Percentiles rank a stretch among this genome's conserved stretches.
Conservation (phyloP, 2,113 vertebrate genomes). For the Bolborhynchus lineola region DNA sequence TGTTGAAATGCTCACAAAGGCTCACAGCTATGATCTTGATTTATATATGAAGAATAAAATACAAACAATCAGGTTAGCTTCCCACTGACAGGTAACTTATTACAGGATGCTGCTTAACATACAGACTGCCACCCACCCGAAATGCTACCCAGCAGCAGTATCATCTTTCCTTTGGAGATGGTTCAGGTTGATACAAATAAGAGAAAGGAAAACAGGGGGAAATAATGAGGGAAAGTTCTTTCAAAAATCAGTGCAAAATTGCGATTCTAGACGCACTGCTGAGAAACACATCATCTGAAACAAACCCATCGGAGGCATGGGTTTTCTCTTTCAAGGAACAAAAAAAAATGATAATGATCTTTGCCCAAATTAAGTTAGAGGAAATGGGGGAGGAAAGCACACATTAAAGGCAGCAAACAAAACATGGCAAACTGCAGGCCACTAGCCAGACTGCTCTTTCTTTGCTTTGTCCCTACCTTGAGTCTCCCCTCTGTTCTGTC, state of each 20-base stretch:
- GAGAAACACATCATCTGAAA: not conserved
- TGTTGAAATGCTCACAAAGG: not conserved
- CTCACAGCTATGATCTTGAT: slow-evolving; percentile 1
- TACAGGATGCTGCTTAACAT: not conserved
- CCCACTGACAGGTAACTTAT: not conserved
- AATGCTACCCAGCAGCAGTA: not conserved
- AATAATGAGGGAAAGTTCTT: not conserved
- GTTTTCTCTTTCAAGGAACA: not conserved
- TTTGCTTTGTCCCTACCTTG: not conserved
- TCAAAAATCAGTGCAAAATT: not conserved
- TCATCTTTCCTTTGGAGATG: not conserved
- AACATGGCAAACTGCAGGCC: not conserved
- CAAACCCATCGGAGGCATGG: not conserved
- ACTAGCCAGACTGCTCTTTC: not conserved
- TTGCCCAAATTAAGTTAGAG: not conserved
- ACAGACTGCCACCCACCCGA: not conserved
- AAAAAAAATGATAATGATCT: not conserved
- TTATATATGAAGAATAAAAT: slow-evolving; percentile 11
- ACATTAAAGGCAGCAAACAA: not conserved
- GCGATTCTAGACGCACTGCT: not conserved
- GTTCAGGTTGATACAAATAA: not conserved
- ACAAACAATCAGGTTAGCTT: not conserved
- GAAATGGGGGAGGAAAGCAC: not conserved
- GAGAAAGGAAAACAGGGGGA: not conserved
- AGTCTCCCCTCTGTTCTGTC: not conserved